Percentiles rank a stretch among this genome's conserved stretches.
Evolutionary conservation across 2,797 vertebrate genomes (phyloP).

Genomic region (Neomorphus geoffroyi): DNA sequence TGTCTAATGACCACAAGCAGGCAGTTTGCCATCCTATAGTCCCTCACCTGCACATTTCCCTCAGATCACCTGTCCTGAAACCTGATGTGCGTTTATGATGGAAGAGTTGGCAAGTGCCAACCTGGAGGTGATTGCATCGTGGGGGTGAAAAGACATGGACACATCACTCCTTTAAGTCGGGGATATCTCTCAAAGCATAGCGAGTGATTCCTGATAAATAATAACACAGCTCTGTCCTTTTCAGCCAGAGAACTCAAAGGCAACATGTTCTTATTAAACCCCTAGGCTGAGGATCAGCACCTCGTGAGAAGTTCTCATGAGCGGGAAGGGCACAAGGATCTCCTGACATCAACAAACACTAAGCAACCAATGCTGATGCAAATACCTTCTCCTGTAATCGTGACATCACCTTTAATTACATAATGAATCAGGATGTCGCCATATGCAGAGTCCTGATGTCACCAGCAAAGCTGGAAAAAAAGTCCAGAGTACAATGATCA

Average conservation of each 20-base stretch:
- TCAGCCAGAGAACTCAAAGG: background rate
- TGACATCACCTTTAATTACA: slow-evolving; percentile 37
- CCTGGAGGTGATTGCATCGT: background rate
- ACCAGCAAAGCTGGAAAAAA: slow-evolving; percentile 12
- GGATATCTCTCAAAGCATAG: background rate
- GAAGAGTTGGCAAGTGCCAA: background rate
- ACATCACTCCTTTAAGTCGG: background rate
- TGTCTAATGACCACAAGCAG: background rate
- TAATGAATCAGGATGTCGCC: background rate
- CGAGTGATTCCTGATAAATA: background rate
- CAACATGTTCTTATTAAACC: background rate
- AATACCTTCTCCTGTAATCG: background rate
- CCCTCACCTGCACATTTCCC: background rate
- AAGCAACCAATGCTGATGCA: slow-evolving; percentile 28
- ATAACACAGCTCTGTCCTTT: background rate
- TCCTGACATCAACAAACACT: background rate
- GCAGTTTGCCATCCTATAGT: background rate
- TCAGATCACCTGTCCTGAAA: background rate
- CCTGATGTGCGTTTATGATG: background rate
- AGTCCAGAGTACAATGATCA: background rate
- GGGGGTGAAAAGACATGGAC: rapidly evolving
- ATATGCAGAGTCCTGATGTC: background rate
- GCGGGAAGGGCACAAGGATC: background rate
- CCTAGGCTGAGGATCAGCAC: background rate
- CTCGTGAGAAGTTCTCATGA: background rate